Percentiles rank a stretch among this genome's conserved stretches.
These are phyloP conservation scores for cattle (Bos taurus) DNA, from an alignment of 2,113 vertebrate species.

Conservation along the genomic window ARS-UCD2.0 NC_037346.1:37932501-37933000, in stretches of 20 bases:
- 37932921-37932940: background rate
- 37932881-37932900: background rate
- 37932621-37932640: background rate
- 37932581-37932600: background rate
- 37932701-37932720: background rate
- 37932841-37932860: background rate
- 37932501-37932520: background rate
- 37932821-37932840: background rate
- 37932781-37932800: background rate
- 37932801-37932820: background rate
- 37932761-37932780: background rate
- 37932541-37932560: background rate
- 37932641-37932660: background rate
- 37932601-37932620: background rate
- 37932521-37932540: background rate
- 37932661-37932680: background rate
- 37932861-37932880: background rate
- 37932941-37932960: background rate
- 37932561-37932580: background rate
- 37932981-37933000: background rate
- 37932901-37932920: background rate
- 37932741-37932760: background rate
- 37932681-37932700: background rate
- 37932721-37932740: background rate
- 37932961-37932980: background rate